Percentiles rank a stretch among this genome's conserved stretches.
phyloP scores from a whole-genome alignment of 2,888 invertebrate genomes.

The Portevinia maculata region DNA sequence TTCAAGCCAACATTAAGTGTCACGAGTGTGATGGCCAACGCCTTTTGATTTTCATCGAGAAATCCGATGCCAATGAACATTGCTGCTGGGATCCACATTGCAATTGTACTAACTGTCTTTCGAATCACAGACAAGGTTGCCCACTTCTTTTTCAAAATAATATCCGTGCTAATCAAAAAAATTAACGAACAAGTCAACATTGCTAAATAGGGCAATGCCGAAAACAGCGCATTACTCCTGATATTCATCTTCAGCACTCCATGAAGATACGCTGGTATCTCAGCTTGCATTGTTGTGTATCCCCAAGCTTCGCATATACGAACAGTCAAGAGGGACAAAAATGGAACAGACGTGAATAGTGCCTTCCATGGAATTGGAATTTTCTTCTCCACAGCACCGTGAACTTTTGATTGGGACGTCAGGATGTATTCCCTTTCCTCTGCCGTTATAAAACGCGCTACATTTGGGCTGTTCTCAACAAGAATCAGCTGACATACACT shows the following conservation, averaged over 20 bases:
- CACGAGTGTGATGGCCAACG: slow-evolving; percentile 83
- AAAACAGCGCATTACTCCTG: slow-evolving; percentile 82
- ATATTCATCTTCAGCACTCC: slow-evolving; percentile 85
- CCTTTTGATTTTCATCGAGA: slow-evolving; percentile 79
- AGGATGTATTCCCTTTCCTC: slow-evolving; percentile 84
- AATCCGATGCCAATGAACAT: slow-evolving; percentile 83
- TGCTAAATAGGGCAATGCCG: slow-evolving; percentile 83
- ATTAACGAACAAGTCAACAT: slow-evolving; percentile 43
- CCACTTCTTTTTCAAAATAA: slow-evolving; percentile 45
- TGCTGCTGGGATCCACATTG: slow-evolving; percentile 83
- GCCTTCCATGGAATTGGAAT: slow-evolving; percentile 86
- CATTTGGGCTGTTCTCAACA: slow-evolving; percentile 85
- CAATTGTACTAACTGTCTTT: slow-evolving; percentile 74
- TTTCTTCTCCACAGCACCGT: slow-evolving; percentile 74
- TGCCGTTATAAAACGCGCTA: slow-evolving; percentile 85
- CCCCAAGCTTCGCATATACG: slow-evolving; percentile 87
- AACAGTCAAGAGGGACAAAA: slow-evolving; percentile 84
- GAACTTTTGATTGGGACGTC: slow-evolving; percentile 58
- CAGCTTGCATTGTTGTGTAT: slow-evolving; percentile 86
- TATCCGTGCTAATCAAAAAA: slow-evolving; percentile 30
- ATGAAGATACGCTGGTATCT: slow-evolving; percentile 86
- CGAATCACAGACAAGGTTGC: slow-evolving; percentile 78
- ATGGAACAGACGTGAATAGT: slow-evolving; percentile 86
- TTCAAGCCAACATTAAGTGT: slow-evolving; percentile 83
- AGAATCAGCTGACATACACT: slow-evolving; percentile 84